These are phyloP conservation scores for Dermochelys coriacea DNA, from an alignment of 2,797 vertebrate species.

Conservation along the genomic window DNA sequence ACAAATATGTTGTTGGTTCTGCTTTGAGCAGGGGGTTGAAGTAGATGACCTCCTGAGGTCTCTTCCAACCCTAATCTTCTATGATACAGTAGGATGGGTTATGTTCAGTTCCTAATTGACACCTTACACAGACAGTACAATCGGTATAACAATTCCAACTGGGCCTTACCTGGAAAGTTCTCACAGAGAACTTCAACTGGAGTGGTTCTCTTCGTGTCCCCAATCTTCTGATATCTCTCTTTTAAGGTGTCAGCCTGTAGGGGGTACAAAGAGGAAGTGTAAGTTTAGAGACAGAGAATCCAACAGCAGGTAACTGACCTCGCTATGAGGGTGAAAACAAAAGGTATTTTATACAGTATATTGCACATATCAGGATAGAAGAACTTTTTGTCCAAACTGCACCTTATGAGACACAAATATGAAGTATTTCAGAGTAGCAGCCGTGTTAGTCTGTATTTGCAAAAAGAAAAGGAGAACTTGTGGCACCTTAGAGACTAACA, in stretches of 20 bases:
- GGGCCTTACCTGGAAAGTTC: constrained; percentile 93
- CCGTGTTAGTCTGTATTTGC: too few species aligned
- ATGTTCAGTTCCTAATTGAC: not conserved
- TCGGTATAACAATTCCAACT: rapidly evolving
- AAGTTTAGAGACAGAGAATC: constrained; percentile 60
- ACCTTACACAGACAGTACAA: not conserved
- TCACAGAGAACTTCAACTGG: constrained; percentile 98
- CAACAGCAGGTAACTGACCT: constrained; percentile 37
- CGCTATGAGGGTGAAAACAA: constrained; percentile 33
- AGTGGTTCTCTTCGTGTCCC: constrained; percentile 98
- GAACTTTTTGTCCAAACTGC: not conserved
- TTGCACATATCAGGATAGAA: not conserved
- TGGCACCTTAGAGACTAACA: too few species aligned
- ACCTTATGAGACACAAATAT: not conserved
- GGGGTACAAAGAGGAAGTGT: constrained; percentile 58
- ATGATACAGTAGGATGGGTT: not conserved
- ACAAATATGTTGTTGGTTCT: not conserved
- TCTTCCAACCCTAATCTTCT: too few species aligned
- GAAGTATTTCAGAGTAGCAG: too few species aligned
- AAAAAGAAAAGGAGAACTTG: too few species aligned
- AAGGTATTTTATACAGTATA: not conserved
- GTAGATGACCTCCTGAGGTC: too few species aligned
- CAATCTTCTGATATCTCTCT: constrained; percentile 99
- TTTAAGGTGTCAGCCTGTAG: constrained; percentile 96
- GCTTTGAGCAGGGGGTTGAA: too few species aligned